Conservation (phyloP, 2,113 vertebrate species). For the Verasper variegatus region DNA sequence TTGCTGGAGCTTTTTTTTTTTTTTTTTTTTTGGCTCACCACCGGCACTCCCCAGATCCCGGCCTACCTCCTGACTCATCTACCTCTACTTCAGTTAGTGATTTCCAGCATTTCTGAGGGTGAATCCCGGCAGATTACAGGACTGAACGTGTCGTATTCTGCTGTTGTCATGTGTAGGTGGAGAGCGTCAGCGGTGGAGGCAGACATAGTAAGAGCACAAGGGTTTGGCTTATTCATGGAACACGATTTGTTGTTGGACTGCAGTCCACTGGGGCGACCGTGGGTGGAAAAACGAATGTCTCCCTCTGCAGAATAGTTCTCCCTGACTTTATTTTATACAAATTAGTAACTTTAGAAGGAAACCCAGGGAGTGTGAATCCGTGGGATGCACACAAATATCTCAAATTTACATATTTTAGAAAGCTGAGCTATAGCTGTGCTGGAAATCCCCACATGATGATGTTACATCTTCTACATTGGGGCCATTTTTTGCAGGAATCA, state of each 20-base stretch:
- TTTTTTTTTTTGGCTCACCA: neutral
- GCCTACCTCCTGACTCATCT: slow-evolving; percentile 54
- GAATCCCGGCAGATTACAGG: slow-evolving; percentile 17
- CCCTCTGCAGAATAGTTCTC: slow-evolving; percentile 17
- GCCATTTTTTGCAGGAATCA: slow-evolving; percentile 10
- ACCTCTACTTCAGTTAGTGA: slow-evolving; percentile 16
- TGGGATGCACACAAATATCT: slow-evolving; percentile 10
- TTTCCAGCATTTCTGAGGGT: slow-evolving; percentile 37
- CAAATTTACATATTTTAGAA: slow-evolving; percentile 5
- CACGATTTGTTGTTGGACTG: slow-evolving; percentile 21
- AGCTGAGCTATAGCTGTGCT: neutral
- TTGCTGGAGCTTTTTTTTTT: slow-evolving; percentile 12
- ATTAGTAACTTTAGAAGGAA: slow-evolving; percentile 23
- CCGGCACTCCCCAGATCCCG: slow-evolving; percentile 24
- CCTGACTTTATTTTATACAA: slow-evolving; percentile 29
- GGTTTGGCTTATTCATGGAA: slow-evolving; percentile 39
- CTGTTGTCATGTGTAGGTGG: slow-evolving; percentile 45
- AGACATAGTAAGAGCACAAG: slow-evolving; percentile 35
- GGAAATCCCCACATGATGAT: neutral
- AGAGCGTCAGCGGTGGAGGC: slow-evolving; percentile 23
- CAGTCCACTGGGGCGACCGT: slow-evolving; percentile 4
- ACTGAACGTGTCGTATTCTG: slow-evolving; percentile 16
- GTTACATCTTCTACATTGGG: neutral
- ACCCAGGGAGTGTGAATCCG: neutral
- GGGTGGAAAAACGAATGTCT: slow-evolving; percentile 32